Evolutionary conservation across 2,113 vertebrate species (phyloP), one percentile per base, ranked within the genome.

Genomic region (Oncorhynchus tshawytscha): DNA sequence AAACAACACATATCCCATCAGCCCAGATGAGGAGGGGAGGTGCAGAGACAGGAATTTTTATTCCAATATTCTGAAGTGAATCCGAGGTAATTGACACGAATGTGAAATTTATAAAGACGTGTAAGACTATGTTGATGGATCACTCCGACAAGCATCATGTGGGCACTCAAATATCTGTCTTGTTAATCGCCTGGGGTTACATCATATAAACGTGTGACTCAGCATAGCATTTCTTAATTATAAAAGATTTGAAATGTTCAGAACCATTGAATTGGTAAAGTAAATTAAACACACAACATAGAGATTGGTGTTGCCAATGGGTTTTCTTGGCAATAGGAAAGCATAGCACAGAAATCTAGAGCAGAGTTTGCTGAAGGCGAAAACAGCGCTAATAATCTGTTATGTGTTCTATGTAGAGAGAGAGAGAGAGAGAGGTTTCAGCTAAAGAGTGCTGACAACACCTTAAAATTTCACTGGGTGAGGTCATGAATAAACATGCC

Each of bases 291-390:
- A 51, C 60, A 34, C 57, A 82, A 81, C 71, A 84, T 45, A 74
- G 45, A 81, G 82, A 49, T 80, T 67, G 76, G 73, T 84, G 72
- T 72, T 71, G 78, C 59, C 65, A 24, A 78, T 68, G 39, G 54
- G 77, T 85, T 84, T 84, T 74, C 71, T 80, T 81, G 57, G 71
- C 81, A 86, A 83, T 85, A 39, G 79, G 67, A 67, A 68, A 84
- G 78, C 71, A 71, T 54, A 54, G 5, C 16, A 39, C 72, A 80
- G 78, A 82, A 87, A 90, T 85, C 60, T 85, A 45, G 84, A 90
- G 84, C 83, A 83, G 69, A 80, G 81, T 80, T 81, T 72, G 85
- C 89, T 89, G 73, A 84, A 81, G 85, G 85, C 85, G 67, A 88
- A 87, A 87, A 78, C 84, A 76, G 73, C 74, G 0, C 39, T 75